Base-by-base conservation (phyloP, 2,888 invertebrate species). In the Ornithoptera priamus region DNA sequence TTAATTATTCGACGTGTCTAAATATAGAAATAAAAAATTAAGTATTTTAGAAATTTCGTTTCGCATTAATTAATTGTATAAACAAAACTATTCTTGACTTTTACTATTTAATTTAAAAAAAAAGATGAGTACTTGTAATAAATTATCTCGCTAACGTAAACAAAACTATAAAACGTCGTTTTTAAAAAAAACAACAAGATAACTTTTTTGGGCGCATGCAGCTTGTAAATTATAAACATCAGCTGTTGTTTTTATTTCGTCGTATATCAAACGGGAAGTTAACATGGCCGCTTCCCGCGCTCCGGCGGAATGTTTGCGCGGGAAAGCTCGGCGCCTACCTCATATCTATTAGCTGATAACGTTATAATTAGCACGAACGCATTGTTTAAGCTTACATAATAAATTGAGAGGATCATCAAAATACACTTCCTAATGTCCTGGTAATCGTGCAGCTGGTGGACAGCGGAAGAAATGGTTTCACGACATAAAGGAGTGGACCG, bases 271-370 rank as follows among this genome's bases (percentile, higher is more conserved):
- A 65, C 30, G 17, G n/a, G 62, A 39, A 22, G n/a, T 17, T 20
- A 24, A 58, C 22, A 15, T n/a, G 62, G 62, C 18, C 62, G 62
- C 50, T 63, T 50, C 56, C 56, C 36, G 56, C 36, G 56, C 64
- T n/a, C 30, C 36, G 1, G 39, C 39, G 4, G 10, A 39, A 39
- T 39, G 39, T 39, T 39, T 39, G 18, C 15, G 17, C 53, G 18
- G 53, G 36, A 60, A 60, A 66, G 66, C 66, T 60, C 71, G 84
- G 81, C 84, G 84, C 84, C 83, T 77, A 4, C 72, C 75, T 71
- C 77, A 82, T 84, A 85, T 86, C 63, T 67, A 66, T 42, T 85
- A 81, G 72, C 76, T 84, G 86, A 86, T 86, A 84, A 82, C 74
- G 69, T 64, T 58, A 50, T 73, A 83, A 83, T 80, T 81, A 74